phyloP scores from a whole-genome alignment of 2,113 vertebrate species.

The Taxidea taxus region DNA sequence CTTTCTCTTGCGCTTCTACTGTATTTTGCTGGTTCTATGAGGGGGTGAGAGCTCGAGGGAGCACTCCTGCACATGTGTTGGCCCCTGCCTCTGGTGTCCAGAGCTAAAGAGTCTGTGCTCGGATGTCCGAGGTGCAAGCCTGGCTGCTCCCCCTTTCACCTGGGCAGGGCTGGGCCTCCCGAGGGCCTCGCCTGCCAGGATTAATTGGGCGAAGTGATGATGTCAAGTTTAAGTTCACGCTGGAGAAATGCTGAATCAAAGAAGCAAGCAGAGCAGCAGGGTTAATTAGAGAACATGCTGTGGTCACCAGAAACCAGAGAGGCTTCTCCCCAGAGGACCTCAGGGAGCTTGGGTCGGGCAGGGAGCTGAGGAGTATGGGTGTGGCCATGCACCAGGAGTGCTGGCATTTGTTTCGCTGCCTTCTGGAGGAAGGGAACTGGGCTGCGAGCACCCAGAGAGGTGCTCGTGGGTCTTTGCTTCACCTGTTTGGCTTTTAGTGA shows the following conservation, averaged over 20 bases:
- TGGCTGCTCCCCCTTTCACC: conserved; percentile 18
- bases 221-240: conserved; percentile 59
- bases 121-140: not conserved
- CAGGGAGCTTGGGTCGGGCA: not conserved
- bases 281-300: conserved; percentile 57
- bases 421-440: not conserved
- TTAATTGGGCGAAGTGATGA: conserved; percentile 72
- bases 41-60: not conserved
- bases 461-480: accelerated
- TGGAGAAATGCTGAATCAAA: conserved; percentile 68
- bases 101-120: not conserved
- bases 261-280: not conserved
- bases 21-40: not conserved
- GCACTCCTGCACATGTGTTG: not conserved
- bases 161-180: conserved; percentile 37
- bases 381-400: accelerated
- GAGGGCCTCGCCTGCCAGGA: not conserved
- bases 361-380: accelerated
- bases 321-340: not conserved
- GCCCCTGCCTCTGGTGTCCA: not conserved
- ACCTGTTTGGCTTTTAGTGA: not conserved
- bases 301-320: conserved; percentile 69
- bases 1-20: not conserved
- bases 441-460: not conserved
- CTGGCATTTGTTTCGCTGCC: not conserved